Base-by-base conservation (phyloP, 2,113 vertebrate species). In the Phyllopteryx taeniolatus region DNA sequence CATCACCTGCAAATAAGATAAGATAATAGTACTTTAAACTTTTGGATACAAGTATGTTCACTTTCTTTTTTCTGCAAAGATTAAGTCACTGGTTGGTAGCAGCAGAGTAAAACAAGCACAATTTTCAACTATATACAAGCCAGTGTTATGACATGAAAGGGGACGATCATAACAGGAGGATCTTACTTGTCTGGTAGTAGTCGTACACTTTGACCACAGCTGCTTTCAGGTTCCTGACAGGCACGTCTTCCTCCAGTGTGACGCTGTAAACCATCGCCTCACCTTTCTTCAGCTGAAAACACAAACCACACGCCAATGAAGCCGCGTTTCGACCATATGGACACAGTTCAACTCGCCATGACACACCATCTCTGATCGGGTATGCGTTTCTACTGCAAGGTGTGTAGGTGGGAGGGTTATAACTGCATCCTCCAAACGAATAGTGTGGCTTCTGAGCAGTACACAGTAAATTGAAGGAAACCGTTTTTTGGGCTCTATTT, bases 101-200 rank as follows among this genome's bases (percentile, higher is more conserved):
- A 17, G 49, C 49, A 53, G 15, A 19, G 14, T 53, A 6, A 53
- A 53, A 15, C 15, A 49, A 49, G 47, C 35, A 49, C 47, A 3
- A 49, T 49, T 49, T 49, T 49, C 0, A 49, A 49, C 47, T 49
- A 0, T 17, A 19, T 57, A 11, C n/a, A 27, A 22, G 54, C n/a
- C 11, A 57, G 54, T 57, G 4, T 33, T 59, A 33, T 9, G 27
- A 15, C 56, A 57, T n/a, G n/a, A 3, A 11, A 22, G 53, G 56
- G 11, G 14, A 1, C 15, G 14, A 17, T 15, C 9, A 33, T 12
- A 5, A 47, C 12, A 17, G 4, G 42, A 47, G 59, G 11, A 3
- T 72, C 92, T 80, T 73, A 97, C 95, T 93, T 72, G 91, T 93
- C 71, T 94, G 88, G 85, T 96, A 96, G 84, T 96, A 97, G 71